Evolutionary conservation across 2,113 vertebrate genomes (phyloP).

Genomic region (Corythornis madagascariensis): DNA sequence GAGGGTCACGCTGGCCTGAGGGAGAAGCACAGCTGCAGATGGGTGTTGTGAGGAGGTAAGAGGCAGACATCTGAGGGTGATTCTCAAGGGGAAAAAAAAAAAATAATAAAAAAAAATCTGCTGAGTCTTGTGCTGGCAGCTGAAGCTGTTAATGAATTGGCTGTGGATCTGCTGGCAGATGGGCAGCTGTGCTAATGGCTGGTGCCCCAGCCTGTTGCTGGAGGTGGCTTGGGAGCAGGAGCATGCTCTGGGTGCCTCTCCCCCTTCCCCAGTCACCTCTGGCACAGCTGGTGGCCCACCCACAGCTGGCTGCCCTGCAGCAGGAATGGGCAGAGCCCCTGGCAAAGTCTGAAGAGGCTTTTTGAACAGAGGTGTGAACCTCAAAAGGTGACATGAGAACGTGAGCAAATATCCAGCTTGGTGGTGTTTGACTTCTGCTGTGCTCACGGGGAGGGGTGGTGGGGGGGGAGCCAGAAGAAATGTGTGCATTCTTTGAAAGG

Average conservation of each 20-base stretch:
- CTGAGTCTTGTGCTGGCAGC: not conserved
- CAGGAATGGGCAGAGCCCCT: not conserved
- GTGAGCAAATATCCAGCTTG: not conserved
- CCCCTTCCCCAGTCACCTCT: not conserved
- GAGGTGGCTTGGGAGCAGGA: not conserved
- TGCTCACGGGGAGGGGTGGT: not conserved
- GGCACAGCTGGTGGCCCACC: not conserved
- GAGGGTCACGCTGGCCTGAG: not conserved
- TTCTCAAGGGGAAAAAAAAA: not conserved
- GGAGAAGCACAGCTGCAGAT: not conserved
- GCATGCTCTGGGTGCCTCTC: not conserved
- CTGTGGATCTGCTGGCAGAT: not conserved
- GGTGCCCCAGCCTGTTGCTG: not conserved
- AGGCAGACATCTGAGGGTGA: not conserved
- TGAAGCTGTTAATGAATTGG: not conserved
- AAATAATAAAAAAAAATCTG: not conserved
- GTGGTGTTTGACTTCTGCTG: not conserved
- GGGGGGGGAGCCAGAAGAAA: not conserved
- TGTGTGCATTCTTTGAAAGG: slow-evolving; percentile 23
- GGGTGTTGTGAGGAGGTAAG: not conserved
- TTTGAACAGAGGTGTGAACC: not conserved
- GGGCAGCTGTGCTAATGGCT: not conserved
- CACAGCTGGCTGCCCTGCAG: not conserved
- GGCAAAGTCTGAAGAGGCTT: not conserved
- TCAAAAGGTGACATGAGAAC: not conserved